Evolutionary conservation across 2,797 vertebrate species (phyloP), one percentile per base, ranked within the genome.

Genomic region (Sphenodon punctatus): DNA sequence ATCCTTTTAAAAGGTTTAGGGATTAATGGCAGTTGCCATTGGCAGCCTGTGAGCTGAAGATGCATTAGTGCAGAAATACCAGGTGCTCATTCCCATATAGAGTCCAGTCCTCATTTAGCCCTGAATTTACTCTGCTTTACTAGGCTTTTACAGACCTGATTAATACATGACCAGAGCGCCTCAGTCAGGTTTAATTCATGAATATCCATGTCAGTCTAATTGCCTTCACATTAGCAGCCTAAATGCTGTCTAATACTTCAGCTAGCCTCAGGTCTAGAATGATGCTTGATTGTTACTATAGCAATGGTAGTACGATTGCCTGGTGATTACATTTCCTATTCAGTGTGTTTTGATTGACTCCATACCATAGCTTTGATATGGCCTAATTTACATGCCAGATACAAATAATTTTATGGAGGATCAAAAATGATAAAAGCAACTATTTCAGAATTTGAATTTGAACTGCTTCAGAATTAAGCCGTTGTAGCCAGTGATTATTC

Each of bases 161-260:
- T 91, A 87, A 42, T 27, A 14, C 30, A 39, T 80, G 84, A 39
- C 63, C 91, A 49, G 64, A 82, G 67, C 72, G 71, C 71, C 12
- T 61, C 71, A 84, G 45, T 92, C 93, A 87, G 42, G 69, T 84
- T 91, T 89, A 84, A 88, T 94, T 92, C 51, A 56, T 78, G 69
- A 92, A 84, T 84, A 90, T 87, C 85, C 87, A 1, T 80, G 69
- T 94, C 91, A 90, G 60, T 61, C 75, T 92, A 92, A 93, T 90
- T 91, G 86, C 76, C 82, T 88, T 85, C 22, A 46, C 66, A 84
- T 92, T 89, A 91, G 76, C 70, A 85, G 84, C 72, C 70, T 77
- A 84, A 86, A 70, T 38, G 56, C 45, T 78, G 56, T 68, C 55
- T 86, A 84, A 55, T 89, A 53, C 70, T 88, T 53, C 79, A 75